Base-by-base conservation (phyloP, 1,140 invertebrate genomes). In the Ganaspis sp. region DNA sequence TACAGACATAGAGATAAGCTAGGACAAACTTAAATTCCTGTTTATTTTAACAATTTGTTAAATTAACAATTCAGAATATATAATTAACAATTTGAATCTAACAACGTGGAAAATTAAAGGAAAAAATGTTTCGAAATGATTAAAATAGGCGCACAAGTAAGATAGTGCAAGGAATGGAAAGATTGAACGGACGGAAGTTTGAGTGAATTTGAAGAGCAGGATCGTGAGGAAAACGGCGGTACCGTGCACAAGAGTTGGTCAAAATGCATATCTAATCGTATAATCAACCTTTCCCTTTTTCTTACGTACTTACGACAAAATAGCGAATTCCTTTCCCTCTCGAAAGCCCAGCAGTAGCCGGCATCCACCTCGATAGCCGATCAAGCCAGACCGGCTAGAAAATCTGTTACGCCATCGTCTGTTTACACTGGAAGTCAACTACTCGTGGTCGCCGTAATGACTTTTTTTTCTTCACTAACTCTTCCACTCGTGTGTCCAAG, bases 271-370 rank as follows among this genome's bases (percentile, higher is more conserved):
- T 86, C 83, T 85, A 88, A 87, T 87, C 84, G 83, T 80, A 70
- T 78, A 83, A 87, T 88, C 83, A 85, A 84, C 85, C 85, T 87
- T 90, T 90, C 79, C 84, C 85, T 87, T 87, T 90, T 89, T 87
- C 81, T 81, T 85, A 81, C 83, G 81, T 87, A 87, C 84, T 87
- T 85, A 84, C 84, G 87, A 88, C 86, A 87, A 90, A 91, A 87
- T 84, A 85, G 84, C 84, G 80, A 90, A 90, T 90, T 91, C 90
- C 89, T 90, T 90, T 89, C 85, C 83, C 88, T 86, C 85, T 83
- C 81, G 81, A 84, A 84, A 87, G 81, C 79, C 78, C 79, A 81
- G 82, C 77, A 64, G 77, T 79, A 73, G 80, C 81, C 80, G 74
- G 84, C 78, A 86, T 86, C 87, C 85, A 89, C 88, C 88, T 90